These are phyloP conservation scores for Penaeus japonicus DNA, from an alignment of 1,140 invertebrate genomes.

Conservation along the genomic window DNA sequence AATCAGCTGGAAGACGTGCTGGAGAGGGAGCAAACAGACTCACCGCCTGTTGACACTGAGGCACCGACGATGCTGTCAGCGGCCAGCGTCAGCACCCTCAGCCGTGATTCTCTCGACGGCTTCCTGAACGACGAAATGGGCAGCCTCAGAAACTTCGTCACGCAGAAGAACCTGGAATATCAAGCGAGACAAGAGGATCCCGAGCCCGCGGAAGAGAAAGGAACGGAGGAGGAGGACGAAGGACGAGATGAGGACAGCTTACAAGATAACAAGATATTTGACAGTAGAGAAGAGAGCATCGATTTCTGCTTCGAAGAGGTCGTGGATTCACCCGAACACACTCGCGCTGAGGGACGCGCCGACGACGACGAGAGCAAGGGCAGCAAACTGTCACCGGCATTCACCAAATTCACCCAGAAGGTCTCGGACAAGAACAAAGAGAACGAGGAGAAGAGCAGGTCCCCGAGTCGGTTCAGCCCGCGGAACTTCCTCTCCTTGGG, in stretches of 20 bases:
- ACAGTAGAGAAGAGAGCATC: not conserved
- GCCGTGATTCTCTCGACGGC: slow-evolving; percentile 23
- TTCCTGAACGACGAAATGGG: slow-evolving; percentile 32
- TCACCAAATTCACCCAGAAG: slow-evolving; percentile 35
- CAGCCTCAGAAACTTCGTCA: slow-evolving; percentile 38
- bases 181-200: not conserved
- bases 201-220: not conserved
- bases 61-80: no score
- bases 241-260: not conserved
- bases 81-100: slow-evolving; percentile 27
- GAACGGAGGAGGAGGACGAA: not conserved
- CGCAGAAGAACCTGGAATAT: not conserved
- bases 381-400: not conserved
- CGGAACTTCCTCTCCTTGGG: slow-evolving; percentile 30
- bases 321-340: not conserved
- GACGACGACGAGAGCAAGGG: not conserved
- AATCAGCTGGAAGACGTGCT: not conserved
- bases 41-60: not conserved
- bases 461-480: slow-evolving; percentile 10
- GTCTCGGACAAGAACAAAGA: slow-evolving; percentile 46
- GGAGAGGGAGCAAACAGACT: not conserved
- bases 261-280: not conserved
- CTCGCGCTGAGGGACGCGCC: not conserved
- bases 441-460: slow-evolving; percentile 32
- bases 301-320: slow-evolving; percentile 34